Base-by-base conservation (phyloP, 2,888 invertebrate genomes). In the Lepidochitona cinerea region DNA sequence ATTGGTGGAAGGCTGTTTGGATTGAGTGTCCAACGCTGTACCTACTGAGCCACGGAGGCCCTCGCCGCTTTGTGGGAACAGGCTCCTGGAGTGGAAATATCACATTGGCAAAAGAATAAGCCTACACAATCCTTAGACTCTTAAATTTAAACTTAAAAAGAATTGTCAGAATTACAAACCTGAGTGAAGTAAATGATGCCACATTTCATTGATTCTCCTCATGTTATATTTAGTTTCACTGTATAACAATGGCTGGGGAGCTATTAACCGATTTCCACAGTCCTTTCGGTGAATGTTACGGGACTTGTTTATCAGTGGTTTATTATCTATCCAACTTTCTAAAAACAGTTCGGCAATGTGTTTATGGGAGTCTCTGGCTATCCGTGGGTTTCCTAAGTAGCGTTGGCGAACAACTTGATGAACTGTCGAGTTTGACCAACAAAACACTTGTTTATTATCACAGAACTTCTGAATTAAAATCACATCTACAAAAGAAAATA, bases 151-250 rank as follows among this genome's bases (percentile, higher is more conserved):
- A n/a, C n/a, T n/a, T n/a, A n/a, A n/a, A n/a, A n/a, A n/a, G 9
- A 41, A 41, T 41, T 18, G 18, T 9, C 9, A 41, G 41, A 41
- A 41, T 12, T 41, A 12, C 9, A 33, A 75, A 89, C 89, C 89
- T 67, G 88, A 77, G 37, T 91, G 87, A 23, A 91, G 84, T 0
- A 91, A 81, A 74, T 91, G 91, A 75, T 86, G 90, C 91, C 91
- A 91, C 18, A 91, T 83, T 79, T 89, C 89, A 29, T 85, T 80
- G 5, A 91, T 71, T 49, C 88, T 79, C 32, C 91, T 74, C 36
- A 85, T 71, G 80, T 91, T 91, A 74, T 88, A 89, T 37, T 82
- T 81, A n/a, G 85, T 84, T 59, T 89, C 87, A 49, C 89, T 91
- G 74, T 84, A 86, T 5, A 87, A 77, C 49, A 88, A 72, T 4